Evolutionary conservation across 2,888 invertebrate species (phyloP).

Genomic region (Gymnocheta viridis): DNA sequence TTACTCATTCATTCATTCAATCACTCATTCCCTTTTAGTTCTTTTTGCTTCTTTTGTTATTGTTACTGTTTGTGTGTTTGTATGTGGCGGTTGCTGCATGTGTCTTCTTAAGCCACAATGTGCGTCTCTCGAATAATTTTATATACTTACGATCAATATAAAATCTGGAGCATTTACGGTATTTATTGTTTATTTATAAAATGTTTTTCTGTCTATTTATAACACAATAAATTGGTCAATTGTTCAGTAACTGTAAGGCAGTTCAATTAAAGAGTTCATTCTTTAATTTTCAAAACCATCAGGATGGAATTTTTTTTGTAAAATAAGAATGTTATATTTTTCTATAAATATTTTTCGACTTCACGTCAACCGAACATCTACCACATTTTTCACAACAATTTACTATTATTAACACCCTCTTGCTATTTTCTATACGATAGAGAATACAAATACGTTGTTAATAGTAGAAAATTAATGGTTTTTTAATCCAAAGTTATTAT

Average conservation of each 20-base stretch:
- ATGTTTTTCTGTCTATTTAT: slow-evolving; percentile 33
- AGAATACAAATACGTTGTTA: no score
- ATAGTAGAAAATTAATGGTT: no score
- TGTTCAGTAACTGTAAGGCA: slow-evolving; percentile 9
- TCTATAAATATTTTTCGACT: no score
- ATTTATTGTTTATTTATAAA: slow-evolving; percentile 27
- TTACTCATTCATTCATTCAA: slow-evolving; percentile 21
- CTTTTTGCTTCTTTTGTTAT: slow-evolving; percentile 9
- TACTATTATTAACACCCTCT: no score
- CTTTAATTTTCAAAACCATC: not conserved
- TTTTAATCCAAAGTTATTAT: no score
- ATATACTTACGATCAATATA: slow-evolving; percentile 1
- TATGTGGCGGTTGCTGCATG: not conserved
- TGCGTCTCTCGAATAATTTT: slow-evolving; percentile 37
- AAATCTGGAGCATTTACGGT: slow-evolving; percentile 66
- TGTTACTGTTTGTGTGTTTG: not conserved
- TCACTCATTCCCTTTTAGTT: slow-evolving; percentile 26
- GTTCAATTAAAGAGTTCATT: not conserved
- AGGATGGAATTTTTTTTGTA: no score
- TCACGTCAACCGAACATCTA: no score
- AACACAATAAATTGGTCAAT: slow-evolving; percentile 48
- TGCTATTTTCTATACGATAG: no score
- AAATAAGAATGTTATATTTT: no score
- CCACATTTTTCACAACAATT: no score
- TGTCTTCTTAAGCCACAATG: slow-evolving; percentile 6